Evolutionary conservation across 2,888 invertebrate genomes (phyloP).

Genomic region (Xanthia icteritia): DNA sequence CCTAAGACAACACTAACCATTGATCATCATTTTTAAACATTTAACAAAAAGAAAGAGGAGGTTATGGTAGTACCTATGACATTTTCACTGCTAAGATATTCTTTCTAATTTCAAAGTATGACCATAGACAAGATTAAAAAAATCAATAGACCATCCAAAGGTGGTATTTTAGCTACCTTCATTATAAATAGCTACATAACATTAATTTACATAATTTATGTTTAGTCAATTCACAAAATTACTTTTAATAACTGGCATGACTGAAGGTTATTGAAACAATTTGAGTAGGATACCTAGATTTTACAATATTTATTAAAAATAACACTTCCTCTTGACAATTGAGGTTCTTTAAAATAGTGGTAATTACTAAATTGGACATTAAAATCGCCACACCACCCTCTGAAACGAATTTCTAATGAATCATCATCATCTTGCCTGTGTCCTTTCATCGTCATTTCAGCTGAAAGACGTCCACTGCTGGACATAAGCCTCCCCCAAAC

Average conservation of each 20-base stretch:
- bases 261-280: neutral
- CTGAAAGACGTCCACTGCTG: too few relatives aligned
- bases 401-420: neutral
- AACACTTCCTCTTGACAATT: neutral
- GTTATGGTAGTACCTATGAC: neutral
- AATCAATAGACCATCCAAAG: neutral
- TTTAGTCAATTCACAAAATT: neutral
- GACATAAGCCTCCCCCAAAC: too few relatives aligned
- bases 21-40: neutral
- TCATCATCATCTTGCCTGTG: too few relatives aligned
- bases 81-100: neutral
- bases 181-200: neutral
- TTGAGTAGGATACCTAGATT: neutral
- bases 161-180: neutral
- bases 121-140: neutral
- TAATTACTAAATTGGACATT: neutral
- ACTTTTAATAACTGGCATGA: neutral
- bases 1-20: neutral
- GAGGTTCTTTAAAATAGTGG: neutral
- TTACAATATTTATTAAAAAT: neutral
- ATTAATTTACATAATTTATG: slow-evolving; percentile 17
- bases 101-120: neutral
- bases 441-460: too few relatives aligned
- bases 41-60: neutral
- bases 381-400: neutral